Evolutionary conservation across 2,888 invertebrate genomes (phyloP), one percentile per base, ranked within the genome.

Genomic region (Erynnis tages): DNA sequence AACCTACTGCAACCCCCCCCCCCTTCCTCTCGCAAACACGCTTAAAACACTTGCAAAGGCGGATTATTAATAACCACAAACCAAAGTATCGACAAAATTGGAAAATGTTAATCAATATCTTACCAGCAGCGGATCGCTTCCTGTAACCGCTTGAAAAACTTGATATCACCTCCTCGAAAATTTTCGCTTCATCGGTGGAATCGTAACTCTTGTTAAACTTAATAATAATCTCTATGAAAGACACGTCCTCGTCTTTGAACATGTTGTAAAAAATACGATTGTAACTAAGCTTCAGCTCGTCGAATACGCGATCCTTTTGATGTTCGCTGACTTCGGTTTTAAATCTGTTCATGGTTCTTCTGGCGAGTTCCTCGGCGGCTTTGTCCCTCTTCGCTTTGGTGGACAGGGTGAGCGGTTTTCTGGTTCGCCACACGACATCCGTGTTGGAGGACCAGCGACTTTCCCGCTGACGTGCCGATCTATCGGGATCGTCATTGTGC

Each of bases 141-240:
- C 64, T 54, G 38, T 44, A 71, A 35, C 72, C 71, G 47, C 56
- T 63, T 8, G 85, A 78, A 32, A 84, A 70, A 46, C 72, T 69
- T 1, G 70, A 54, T 58, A 82, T 61, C 6, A 80, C 77, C 1
- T 78, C 75, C 19, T 71, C 63, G 53, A 82, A 71, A 30, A 88
- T 69, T 53, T 73, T 76, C 56, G 71, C 70, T 54, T 82, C 78
- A 0, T 77, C 77, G 10, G 69, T 69, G 0, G 55, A 52, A 25
- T 61, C 63, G 53, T 77, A 74, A 54, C 66, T 78, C 6, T 79
- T 69, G 45, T 81, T 75, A 58, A 80, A 87, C 56, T 79, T 81
- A 27, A 81, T 68, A 11, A 84, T 68, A 21, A 82, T 72, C 57
- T 86, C 85, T 25, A 84, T 84, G 54, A 75, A 83, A 1, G 86